phyloP scores from a whole-genome alignment of 1,140 invertebrate genomes.

The Drosophila ercepeae region DNA sequence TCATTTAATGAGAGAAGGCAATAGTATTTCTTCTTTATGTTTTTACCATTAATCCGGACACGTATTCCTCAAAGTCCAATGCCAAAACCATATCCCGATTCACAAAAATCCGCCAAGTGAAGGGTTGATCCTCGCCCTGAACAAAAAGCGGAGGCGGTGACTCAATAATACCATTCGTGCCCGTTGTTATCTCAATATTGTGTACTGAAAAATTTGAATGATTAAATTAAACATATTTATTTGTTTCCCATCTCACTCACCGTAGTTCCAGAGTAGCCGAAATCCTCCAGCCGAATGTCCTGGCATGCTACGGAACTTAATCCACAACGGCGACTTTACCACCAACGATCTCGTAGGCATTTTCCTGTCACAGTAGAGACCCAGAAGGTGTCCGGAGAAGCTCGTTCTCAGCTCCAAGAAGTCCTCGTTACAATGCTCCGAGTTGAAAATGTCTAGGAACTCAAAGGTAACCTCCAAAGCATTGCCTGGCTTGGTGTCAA shows the following conservation, averaged over 20 bases:
- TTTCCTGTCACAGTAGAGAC: slow-evolving; percentile 88
- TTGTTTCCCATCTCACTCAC: slow-evolving; percentile 80
- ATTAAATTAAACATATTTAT: neutral
- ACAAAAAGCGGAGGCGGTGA: slow-evolving; percentile 86
- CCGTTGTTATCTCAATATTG: slow-evolving; percentile 43
- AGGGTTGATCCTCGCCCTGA: slow-evolving; percentile 47
- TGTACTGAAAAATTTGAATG: slow-evolving; percentile 40
- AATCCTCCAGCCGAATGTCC: slow-evolving; percentile 89
- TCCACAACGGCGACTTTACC: slow-evolving; percentile 87
- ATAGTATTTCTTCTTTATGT: too few species aligned
- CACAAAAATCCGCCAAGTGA: slow-evolving; percentile 65
- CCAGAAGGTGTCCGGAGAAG: slow-evolving; percentile 86
- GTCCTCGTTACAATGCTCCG: slow-evolving; percentile 91
- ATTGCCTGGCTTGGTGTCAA: slow-evolving; percentile 88
- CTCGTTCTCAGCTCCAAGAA: slow-evolving; percentile 91
- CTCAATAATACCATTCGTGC: slow-evolving; percentile 87
- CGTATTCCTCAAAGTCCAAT: slow-evolving; percentile 62
- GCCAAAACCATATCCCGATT: slow-evolving; percentile 25
- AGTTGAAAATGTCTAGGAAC: slow-evolving; percentile 87
- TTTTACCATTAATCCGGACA: slow-evolving; percentile 53
- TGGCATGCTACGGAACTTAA: slow-evolving; percentile 91
- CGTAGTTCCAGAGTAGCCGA: slow-evolving; percentile 88
- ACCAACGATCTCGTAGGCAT: slow-evolving; percentile 86
- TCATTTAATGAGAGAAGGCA: neutral
- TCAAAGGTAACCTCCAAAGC: slow-evolving; percentile 87